Conservation (phyloP, 2,797 vertebrate genomes). For the Spinus pinus region DNA sequence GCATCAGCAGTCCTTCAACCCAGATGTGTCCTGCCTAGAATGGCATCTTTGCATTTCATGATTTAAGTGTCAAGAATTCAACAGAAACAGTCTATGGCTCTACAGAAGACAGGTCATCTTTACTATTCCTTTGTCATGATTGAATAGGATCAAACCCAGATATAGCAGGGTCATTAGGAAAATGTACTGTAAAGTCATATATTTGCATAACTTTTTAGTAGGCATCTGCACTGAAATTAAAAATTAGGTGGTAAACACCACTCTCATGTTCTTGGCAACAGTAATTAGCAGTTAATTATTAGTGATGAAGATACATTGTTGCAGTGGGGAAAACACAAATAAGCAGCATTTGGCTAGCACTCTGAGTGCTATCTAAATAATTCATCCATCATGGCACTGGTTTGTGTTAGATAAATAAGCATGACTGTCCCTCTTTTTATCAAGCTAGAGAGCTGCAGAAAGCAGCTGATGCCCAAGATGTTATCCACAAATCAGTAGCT, state of each 20-base stretch:
- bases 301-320: slow-evolving; percentile 50
- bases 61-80: background rate
- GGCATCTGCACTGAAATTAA: slow-evolving; percentile 21
- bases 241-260: background rate
- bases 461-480: slow-evolving; percentile 31
- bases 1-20: slow-evolving; percentile 36
- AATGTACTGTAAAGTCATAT: slow-evolving; percentile 25
- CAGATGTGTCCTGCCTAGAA: background rate
- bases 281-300: slow-evolving; percentile 59
- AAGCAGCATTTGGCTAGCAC: slow-evolving; percentile 36
- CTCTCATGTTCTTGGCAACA: slow-evolving; percentile 3
- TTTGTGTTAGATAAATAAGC: slow-evolving; percentile 23
- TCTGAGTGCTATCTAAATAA: slow-evolving; percentile 10
- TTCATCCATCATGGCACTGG: slow-evolving; percentile 18
- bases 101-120: slow-evolving; percentile 14
- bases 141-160: slow-evolving; percentile 15
- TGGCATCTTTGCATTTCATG: background rate
- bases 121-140: background rate
- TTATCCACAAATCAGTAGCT: background rate
- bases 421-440: slow-evolving; percentile 1
- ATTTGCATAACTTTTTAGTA: slow-evolving; percentile 40
- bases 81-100: background rate
- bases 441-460: slow-evolving; percentile 4
- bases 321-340: slow-evolving; percentile 40
- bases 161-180: background rate